Evolutionary conservation across 2,888 invertebrate species (phyloP), one percentile per base, ranked within the genome.

Genomic region (Lasius platythorax): DNA sequence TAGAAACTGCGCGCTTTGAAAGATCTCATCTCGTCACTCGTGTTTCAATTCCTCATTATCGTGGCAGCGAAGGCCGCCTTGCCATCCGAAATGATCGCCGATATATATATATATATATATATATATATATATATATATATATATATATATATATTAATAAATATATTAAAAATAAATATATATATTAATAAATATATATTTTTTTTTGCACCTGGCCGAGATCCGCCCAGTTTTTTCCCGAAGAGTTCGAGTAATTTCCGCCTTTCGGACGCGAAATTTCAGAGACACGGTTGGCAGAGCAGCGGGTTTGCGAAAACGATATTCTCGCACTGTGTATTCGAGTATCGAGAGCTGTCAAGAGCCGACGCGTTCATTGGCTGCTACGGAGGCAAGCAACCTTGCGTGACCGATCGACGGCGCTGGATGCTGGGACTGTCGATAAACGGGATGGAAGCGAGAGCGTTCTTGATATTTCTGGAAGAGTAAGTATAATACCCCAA

Each of bases 391-490:
- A 33, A 46, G 58, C 61, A 75, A 64, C 37, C 70, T 68, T 23
- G 78, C 70, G 78, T 70, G 79, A 79, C 79, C 79, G 72, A 79
- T 79, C 46, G 75, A 67, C 23, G 63, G 74, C 43, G 43, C 46
- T 70, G 70, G 79, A 72, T 79, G 58, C 72, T 72, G 79, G 53
- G 46, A 72, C 79, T 79, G 79, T 79, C 79, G 72, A 79, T 79
- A 79, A 70, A 79, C 43, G 70, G 8, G 18, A 72, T 72, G 58
- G 43, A 70, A 56, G 43, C 56, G 53, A 15, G 63, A 50, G 53
- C 70, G 46, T 61, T 79, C 46, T 79, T 72, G 79, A 79, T 72
- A 72, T 72, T 79, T 79, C 79, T 61, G 72, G 43, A 61, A 79
- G 72, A 61, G 79, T 18, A 43, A 46, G 43, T 70, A 46, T 72